phyloP scores from a whole-genome alignment of 2,113 vertebrate species.

The Neogobius melanostomus region DNA sequence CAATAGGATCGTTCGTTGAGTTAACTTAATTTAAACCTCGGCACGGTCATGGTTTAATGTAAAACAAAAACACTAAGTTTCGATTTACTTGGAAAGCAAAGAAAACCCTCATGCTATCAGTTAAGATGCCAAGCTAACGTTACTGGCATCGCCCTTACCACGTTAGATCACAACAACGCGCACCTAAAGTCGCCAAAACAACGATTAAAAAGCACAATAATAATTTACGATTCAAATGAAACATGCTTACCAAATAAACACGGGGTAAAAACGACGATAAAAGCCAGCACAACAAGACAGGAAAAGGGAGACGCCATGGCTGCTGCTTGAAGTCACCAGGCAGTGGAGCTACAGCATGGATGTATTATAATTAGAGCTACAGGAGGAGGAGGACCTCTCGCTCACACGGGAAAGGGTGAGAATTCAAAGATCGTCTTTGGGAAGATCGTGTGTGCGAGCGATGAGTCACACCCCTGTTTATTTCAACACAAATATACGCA shows the following conservation, averaged over 20 bases:
- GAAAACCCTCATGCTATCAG: too few species aligned
- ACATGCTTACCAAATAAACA: conserved; percentile 51
- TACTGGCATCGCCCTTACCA: conserved; percentile 22
- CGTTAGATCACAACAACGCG: neutral
- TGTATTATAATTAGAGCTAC: too few species aligned
- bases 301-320: conserved; percentile 55
- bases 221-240: accelerated
- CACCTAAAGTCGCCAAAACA: neutral
- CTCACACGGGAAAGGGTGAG: neutral
- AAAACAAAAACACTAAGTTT: neutral
- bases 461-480: neutral
- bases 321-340: neutral
- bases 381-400: neutral
- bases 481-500: neutral
- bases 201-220: neutral
- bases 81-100: neutral
- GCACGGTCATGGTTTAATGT: neutral
- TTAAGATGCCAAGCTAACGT: neutral
- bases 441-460: neutral
- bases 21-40: neutral
- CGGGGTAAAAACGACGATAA: conserved; percentile 20
- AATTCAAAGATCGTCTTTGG: neutral
- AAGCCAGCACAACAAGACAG: conserved; percentile 19
- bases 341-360: neutral
- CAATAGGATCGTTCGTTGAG: neutral